Evolutionary conservation across 2,797 vertebrate genomes (phyloP).

Genomic region (Sebastes steindachneri): DNA sequence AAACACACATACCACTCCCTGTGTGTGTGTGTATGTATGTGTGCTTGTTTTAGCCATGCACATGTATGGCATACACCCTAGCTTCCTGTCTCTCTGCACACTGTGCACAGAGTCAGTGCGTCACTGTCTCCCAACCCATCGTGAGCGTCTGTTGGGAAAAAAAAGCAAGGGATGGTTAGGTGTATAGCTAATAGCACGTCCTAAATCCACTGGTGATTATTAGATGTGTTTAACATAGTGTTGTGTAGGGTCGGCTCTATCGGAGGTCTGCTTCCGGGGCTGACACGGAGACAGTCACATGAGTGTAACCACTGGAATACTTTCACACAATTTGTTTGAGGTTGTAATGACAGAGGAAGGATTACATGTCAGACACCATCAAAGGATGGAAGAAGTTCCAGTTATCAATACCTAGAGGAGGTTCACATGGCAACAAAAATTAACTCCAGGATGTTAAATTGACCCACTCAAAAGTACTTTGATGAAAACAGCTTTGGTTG

Average conservation of each 20-base stretch:
- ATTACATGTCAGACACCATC: slow-evolving; percentile 31
- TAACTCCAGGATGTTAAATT: slow-evolving; percentile 39
- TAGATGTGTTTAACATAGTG: slow-evolving; percentile 69
- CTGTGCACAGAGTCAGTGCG: slow-evolving; percentile 42
- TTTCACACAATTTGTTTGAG: slow-evolving; percentile 41
- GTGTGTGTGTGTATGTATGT: slow-evolving; percentile 75
- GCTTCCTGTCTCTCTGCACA: slow-evolving; percentile 76
- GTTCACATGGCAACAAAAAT: slow-evolving; percentile 44
- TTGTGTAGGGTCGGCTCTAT: slow-evolving; percentile 46
- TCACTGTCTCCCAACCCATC: slow-evolving; percentile 73
- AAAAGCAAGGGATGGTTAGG: slow-evolving; percentile 62
- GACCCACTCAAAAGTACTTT: slow-evolving; percentile 57
- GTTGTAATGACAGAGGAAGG: slow-evolving; percentile 43
- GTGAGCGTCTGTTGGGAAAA: slow-evolving; percentile 55
- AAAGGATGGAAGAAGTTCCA: slow-evolving; percentile 37
- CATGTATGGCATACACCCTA: slow-evolving; percentile 70
- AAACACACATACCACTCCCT: slow-evolving; percentile 73
- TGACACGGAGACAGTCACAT: slow-evolving; percentile 39
- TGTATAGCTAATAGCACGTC: slow-evolving; percentile 61
- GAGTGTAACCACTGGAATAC: slow-evolving; percentile 67
- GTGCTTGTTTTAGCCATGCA: slow-evolving; percentile 77
- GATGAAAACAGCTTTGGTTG: slow-evolving; percentile 46
- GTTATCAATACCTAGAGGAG: slow-evolving; percentile 43
- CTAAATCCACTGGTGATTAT: slow-evolving; percentile 63
- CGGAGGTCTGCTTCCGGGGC: slow-evolving; percentile 44